These are phyloP conservation scores for Electrona antarctica DNA, from an alignment of 2,113 vertebrate genomes.

Conservation along the genomic window DNA sequence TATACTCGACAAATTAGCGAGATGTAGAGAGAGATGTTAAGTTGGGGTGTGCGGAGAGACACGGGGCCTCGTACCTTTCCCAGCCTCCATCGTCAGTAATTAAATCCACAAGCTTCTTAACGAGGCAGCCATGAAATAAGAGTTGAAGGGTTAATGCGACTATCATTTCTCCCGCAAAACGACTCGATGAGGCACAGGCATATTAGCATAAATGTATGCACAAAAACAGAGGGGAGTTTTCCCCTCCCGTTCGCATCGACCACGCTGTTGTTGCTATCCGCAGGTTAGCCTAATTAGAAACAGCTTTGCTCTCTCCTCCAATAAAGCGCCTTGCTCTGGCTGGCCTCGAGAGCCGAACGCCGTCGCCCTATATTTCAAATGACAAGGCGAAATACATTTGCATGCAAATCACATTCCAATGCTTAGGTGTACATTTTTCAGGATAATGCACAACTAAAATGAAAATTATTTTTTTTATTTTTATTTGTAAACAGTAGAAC, in stretches of 20 bases:
- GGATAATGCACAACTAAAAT: background rate
- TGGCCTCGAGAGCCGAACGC: background rate
- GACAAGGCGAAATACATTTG: slow-evolving; percentile 37
- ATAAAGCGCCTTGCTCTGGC: background rate
- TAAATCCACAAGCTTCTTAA: slow-evolving; percentile 76
- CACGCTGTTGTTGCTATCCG: too few species aligned
- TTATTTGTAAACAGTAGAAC: slow-evolving; percentile 32
- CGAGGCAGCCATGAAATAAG: slow-evolving; percentile 72
- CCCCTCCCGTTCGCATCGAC: too few species aligned
- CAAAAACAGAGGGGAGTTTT: slow-evolving; percentile 3
- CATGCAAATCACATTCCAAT: slow-evolving; percentile 41
- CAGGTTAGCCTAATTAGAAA: slow-evolving; percentile 14
- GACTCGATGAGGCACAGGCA: slow-evolving; percentile 60
- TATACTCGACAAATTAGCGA: slow-evolving; percentile 70
- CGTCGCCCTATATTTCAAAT: slow-evolving; percentile 31
- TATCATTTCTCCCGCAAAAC: slow-evolving; percentile 71
- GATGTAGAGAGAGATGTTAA: slow-evolving; percentile 69
- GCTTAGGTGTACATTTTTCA: slow-evolving; percentile 22
- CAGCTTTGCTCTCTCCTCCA: background rate
- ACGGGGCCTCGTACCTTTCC: slow-evolving; percentile 71
- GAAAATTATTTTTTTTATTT: background rate
- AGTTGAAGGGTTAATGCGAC: slow-evolving; percentile 77
- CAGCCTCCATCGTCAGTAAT: slow-evolving; percentile 67
- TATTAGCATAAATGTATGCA: slow-evolving; percentile 37
- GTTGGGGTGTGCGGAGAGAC: slow-evolving; percentile 66